A percentile compares a stretch with the other conserved stretches of the same genome.
These are phyloP conservation scores for Pelecanus crispus DNA, from an alignment of 2,113 vertebrate genomes.

Conservation along the genomic window DNA sequence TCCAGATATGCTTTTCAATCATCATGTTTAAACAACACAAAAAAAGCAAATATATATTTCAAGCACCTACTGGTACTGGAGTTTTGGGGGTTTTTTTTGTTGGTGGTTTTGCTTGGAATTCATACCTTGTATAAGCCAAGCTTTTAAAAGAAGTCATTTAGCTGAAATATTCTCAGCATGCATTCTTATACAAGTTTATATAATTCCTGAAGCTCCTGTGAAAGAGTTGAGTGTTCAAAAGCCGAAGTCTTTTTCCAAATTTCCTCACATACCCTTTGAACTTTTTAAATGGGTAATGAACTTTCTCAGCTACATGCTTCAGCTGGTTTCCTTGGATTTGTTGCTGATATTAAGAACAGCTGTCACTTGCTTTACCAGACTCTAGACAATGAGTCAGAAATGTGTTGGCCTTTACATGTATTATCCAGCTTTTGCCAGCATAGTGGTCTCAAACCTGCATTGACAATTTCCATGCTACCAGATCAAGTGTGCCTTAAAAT, in stretches of 20 bases:
- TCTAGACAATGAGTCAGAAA: conserved; percentile 41
- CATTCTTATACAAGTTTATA: neutral
- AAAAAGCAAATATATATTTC: neutral
- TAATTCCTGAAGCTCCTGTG: neutral
- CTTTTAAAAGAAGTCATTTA: neutral
- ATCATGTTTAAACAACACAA: neutral
- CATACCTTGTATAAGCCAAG: neutral
- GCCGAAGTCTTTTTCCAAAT: neutral
- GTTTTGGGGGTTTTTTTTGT: neutral
- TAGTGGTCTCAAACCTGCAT: neutral
- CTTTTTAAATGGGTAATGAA: conserved; percentile 31
- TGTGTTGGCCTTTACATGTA: conserved; percentile 3
- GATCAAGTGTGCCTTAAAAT: neutral
- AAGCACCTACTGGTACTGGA: neutral
- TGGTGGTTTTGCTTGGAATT: neutral
- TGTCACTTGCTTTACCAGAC: conserved; percentile 28
- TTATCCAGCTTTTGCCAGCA: neutral
- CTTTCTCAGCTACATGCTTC: conserved; percentile 33
- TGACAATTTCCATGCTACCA: neutral
- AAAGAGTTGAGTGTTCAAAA: neutral
- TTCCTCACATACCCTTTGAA: conserved; percentile 23
- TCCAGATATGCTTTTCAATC: neutral
- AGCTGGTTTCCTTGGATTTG: conserved; percentile 42
- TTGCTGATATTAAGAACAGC: conserved; percentile 46
- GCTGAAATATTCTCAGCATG: neutral